A percentile compares a stretch with the other conserved stretches of the same genome.
Evolutionary conservation across 2,888 invertebrate genomes (phyloP).

Genomic region (Pammene fasciana): DNA sequence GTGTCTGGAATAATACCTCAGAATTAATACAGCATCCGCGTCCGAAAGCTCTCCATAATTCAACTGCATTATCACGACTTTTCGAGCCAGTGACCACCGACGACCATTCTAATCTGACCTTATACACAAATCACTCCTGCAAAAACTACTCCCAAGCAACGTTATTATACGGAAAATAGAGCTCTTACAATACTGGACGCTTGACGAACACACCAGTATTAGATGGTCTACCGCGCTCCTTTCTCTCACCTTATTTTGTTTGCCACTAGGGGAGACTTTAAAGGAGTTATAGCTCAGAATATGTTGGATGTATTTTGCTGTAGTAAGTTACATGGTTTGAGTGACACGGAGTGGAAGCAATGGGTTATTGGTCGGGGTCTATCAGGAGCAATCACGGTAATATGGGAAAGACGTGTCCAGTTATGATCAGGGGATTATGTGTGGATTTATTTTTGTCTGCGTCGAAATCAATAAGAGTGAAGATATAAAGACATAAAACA

Average conservation of each 20-base stretch:
- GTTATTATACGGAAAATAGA: neutral
- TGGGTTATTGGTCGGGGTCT: conserved; percentile 44
- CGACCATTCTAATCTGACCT: conserved; percentile 56
- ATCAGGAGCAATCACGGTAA: conserved; percentile 29
- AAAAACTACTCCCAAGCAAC: conserved; percentile 25
- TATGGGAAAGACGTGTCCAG: conserved; percentile 5
- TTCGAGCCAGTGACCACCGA: conserved; percentile 65
- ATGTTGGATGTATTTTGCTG: conserved; percentile 44
- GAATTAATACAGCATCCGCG: conserved; percentile 26
- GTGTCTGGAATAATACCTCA: neutral
- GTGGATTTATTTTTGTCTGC: neutral
- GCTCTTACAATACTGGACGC: conserved; percentile 22
- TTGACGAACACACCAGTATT: neutral
- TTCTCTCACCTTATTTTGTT: neutral
- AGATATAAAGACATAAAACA: neutral
- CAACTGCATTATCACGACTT: conserved; percentile 71
- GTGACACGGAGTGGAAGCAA: conserved; percentile 66
- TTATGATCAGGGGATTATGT: neutral
- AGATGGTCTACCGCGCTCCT: conserved; percentile 1
- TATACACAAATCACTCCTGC: conserved; percentile 33
- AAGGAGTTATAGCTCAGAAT: neutral
- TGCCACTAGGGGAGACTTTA: neutral
- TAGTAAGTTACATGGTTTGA: conserved; percentile 60
- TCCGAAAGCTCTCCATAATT: conserved; percentile 61
- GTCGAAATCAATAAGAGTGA: neutral